A percentile compares a stretch with the other conserved stretches of the same genome.
phyloP scores from a whole-genome alignment of 2,888 invertebrate genomes.

The Hypsopygia costalis region DNA sequence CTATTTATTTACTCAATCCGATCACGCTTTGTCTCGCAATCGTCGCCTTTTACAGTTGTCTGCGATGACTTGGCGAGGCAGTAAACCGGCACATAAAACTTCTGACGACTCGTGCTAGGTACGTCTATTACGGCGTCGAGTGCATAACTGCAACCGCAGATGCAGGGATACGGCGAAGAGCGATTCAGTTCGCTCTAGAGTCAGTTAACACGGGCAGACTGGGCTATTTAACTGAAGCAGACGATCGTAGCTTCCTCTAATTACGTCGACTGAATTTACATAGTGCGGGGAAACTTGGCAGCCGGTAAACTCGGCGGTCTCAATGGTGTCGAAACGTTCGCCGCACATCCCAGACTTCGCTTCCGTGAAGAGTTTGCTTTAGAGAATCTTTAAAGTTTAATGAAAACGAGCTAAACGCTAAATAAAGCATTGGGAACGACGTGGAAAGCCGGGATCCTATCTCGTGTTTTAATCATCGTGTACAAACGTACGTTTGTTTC shows the following conservation, averaged over 20 bases:
- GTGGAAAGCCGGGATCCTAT: constrained; percentile 32
- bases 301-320: constrained; percentile 43
- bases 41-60: constrained; percentile 62
- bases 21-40: constrained; percentile 73
- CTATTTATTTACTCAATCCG: constrained; percentile 75
- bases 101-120: constrained; percentile 37
- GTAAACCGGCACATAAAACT: constrained; percentile 61
- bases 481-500: constrained; percentile 64
- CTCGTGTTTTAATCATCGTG: constrained; percentile 47
- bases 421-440: constrained; percentile 27
- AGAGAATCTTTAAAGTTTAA: constrained; percentile 24
- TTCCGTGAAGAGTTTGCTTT: constrained; percentile 19
- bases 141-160: constrained; percentile 23
- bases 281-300: constrained; percentile 57
- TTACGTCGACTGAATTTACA: constrained; percentile 57
- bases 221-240: constrained; percentile 43
- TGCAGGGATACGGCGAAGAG: constrained; percentile 33
- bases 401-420: constrained; percentile 18
- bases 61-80: constrained; percentile 48
- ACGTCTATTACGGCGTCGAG: constrained; percentile 23
- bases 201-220: constrained; percentile 43
- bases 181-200: constrained; percentile 37
- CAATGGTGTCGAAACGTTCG: constrained; percentile 40
- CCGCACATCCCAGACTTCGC: constrained; percentile 24
- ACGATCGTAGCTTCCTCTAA: constrained; percentile 55